Evolutionary conservation across 2,113 vertebrate species (phyloP).

Genomic region (Nothoprocta pentlandii): DNA sequence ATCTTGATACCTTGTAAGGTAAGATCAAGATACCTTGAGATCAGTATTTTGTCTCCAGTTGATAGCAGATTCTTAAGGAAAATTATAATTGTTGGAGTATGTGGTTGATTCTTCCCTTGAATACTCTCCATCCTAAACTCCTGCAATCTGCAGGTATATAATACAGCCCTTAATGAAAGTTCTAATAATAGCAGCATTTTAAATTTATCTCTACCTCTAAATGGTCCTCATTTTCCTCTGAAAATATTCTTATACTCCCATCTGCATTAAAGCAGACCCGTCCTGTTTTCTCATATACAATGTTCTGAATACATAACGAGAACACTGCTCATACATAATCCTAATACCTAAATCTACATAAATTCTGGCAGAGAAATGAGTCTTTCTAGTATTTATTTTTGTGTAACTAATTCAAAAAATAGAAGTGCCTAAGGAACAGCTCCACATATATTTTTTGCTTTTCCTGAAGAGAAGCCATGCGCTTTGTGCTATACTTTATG

Average conservation of each 20-base stretch:
- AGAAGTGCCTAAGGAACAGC: not conserved
- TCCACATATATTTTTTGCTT: not conserved
- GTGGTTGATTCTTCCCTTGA: not conserved
- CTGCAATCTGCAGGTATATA: not conserved
- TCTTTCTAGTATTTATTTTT: not conserved
- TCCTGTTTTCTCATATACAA: not conserved
- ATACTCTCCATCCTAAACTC: not conserved
- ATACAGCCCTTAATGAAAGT: not conserved
- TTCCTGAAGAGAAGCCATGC: not conserved
- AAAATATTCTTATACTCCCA: not conserved
- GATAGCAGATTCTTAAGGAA: not conserved
- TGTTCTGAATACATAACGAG: not conserved
- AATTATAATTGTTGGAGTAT: not conserved
- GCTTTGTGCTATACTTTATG: not conserved
- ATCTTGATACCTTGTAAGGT: too few relatives aligned
- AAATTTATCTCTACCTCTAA: not conserved
- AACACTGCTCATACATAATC: not conserved
- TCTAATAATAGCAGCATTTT: not conserved
- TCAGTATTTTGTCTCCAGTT: not conserved
- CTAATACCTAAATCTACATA: too few relatives aligned
- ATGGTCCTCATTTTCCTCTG: not conserved
- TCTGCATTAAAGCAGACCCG: not conserved
- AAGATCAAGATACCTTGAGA: not conserved
- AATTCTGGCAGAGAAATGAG: not conserved
- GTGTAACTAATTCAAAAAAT: not conserved